phyloP scores from a whole-genome alignment of 2,797 vertebrate genomes.

The Enteromius anoplus region DNA sequence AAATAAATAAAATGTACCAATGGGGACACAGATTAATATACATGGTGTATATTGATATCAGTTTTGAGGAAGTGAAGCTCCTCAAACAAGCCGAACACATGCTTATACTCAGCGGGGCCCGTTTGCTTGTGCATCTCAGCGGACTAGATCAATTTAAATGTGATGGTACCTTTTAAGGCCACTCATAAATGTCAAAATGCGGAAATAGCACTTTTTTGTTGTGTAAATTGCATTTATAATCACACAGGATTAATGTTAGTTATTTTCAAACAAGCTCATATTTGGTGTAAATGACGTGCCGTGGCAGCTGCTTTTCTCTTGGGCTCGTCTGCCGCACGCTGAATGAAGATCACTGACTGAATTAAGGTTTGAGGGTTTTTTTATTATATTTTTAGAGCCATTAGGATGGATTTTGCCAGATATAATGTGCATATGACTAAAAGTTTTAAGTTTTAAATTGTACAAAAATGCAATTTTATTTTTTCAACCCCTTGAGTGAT shows the following conservation, averaged over 20 bases:
- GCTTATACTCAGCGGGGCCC: not conserved
- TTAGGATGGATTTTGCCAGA: not conserved
- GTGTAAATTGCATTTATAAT: constrained; percentile 51
- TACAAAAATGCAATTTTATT: not conserved
- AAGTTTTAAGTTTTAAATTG: no score
- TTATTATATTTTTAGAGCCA: not conserved
- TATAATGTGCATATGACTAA: not conserved
- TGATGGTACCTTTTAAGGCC: not conserved
- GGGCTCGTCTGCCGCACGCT: not conserved
- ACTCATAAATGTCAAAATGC: not conserved
- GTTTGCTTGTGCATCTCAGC: not conserved
- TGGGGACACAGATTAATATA: constrained; percentile 4
- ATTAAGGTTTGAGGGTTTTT: not conserved
- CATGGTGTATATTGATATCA: not conserved
- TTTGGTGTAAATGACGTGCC: constrained; percentile 45
- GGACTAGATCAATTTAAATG: constrained; percentile 7
- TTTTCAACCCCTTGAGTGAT: not conserved
- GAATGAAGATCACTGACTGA: constrained; percentile 12
- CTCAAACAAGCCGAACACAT: not conserved
- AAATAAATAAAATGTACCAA: not conserved
- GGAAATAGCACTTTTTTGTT: constrained; percentile 32
- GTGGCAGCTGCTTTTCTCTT: constrained; percentile 11
- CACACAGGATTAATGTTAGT: constrained; percentile 40
- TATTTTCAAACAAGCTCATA: constrained; percentile 31
- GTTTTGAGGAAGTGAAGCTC: not conserved